A percentile compares a stretch with the other conserved stretches of the same genome.
These are phyloP conservation scores for Damaliscus lunatus DNA, from an alignment of 2,113 vertebrate genomes.

Conservation along the genomic window DNA sequence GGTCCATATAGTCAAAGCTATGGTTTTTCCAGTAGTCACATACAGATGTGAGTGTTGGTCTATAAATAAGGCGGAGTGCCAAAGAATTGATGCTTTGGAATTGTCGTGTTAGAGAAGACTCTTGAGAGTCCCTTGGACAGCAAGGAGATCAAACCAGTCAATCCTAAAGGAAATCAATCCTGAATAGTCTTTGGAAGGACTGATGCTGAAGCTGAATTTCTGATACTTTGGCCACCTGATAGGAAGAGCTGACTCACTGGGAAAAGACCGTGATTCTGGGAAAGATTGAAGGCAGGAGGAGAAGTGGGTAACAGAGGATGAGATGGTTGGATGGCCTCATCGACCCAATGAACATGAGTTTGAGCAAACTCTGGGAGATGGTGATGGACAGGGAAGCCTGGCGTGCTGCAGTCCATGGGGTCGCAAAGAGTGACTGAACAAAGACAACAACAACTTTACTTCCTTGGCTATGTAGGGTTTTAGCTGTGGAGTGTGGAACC, in stretches of 20 bases:
- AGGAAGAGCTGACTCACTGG: neutral
- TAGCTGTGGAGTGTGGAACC: accelerated
- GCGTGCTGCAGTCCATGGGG: neutral
- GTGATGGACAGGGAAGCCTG: neutral
- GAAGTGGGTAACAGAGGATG: neutral
- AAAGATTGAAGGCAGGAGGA: neutral
- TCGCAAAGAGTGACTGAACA: neutral
- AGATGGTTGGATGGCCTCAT: neutral
- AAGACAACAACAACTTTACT: accelerated
- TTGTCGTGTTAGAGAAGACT: neutral
- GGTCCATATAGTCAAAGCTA: neutral
- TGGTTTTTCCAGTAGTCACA: neutral
- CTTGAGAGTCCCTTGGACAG: neutral
- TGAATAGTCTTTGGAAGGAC: neutral
- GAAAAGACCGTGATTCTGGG: neutral
- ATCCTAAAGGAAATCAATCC: neutral
- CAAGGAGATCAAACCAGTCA: neutral
- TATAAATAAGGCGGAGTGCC: neutral
- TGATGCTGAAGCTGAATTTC: neutral
- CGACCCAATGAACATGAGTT: neutral
- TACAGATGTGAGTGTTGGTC: neutral
- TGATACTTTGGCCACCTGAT: neutral
- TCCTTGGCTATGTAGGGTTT: neutral
- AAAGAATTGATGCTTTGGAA: neutral
- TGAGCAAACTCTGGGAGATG: neutral